Conservation (phyloP, 30 jellyfish, hydroid and myxozoan genomes). For the Hydractinia echinata region DNA sequence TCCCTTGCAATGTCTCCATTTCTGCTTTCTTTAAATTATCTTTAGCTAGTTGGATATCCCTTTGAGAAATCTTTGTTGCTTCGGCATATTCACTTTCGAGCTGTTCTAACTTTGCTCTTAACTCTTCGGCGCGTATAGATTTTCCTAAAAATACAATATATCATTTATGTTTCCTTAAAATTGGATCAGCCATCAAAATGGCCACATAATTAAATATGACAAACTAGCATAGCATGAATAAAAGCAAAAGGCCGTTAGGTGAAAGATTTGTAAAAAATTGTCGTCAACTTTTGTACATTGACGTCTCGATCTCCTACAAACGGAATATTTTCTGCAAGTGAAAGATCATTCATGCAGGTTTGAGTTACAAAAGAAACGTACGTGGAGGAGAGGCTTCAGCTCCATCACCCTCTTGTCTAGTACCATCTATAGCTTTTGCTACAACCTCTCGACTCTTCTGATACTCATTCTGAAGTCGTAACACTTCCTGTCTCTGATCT, state of each 20-base stretch:
- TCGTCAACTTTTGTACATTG: too few species aligned
- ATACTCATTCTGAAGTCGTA: constrained; percentile 67
- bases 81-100: constrained; percentile 77
- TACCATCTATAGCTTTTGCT: constrained; percentile 1
- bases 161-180: too few species aligned
- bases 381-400: not conserved
- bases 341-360: too few species aligned
- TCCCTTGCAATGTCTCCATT: constrained; percentile 78
- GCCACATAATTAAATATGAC: too few species aligned
- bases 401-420: constrained; percentile 32
- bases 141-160: constrained; percentile 13
- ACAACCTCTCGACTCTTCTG: constrained; percentile 32
- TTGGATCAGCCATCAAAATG: too few species aligned
- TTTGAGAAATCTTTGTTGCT: constrained; percentile 75
- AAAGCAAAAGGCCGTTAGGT: too few species aligned
- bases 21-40: constrained; percentile 83
- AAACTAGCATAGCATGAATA: too few species aligned
- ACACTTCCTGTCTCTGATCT: constrained; percentile 66
- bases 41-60: constrained; percentile 69
- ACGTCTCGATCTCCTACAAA: too few species aligned
- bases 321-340: too few species aligned
- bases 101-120: constrained; percentile 42
- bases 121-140: constrained; percentile 20
- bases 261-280: too few species aligned
- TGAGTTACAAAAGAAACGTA: too few species aligned